Evolutionary conservation across 2,113 vertebrate genomes (phyloP).

Genomic region (Orcinus orca): DNA sequence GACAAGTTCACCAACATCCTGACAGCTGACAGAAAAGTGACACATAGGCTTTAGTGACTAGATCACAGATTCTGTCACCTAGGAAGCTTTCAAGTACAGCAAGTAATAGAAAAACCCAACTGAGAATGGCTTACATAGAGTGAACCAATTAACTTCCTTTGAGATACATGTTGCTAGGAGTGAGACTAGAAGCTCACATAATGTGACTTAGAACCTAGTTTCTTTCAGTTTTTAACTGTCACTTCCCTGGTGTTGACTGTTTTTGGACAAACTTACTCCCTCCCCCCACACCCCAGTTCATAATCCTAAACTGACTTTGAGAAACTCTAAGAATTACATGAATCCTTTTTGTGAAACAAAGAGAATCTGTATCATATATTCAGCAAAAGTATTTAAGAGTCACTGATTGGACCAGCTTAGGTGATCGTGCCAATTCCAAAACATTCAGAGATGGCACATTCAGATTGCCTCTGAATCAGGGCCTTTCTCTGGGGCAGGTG

Average conservation of each 20-base stretch:
- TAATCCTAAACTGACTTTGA: not conserved
- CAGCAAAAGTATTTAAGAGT: not conserved
- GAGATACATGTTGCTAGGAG: no score
- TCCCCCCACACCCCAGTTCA: not conserved
- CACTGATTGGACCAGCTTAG: not conserved
- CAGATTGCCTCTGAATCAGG: not conserved
- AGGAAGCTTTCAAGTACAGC: no score
- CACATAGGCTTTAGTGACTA: no score
- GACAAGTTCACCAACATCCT: no score
- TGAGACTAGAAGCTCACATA: not conserved
- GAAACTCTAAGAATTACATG: not conserved
- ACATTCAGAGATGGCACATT: not conserved
- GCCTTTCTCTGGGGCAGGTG: not conserved
- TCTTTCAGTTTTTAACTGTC: not conserved
- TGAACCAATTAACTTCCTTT: no score
- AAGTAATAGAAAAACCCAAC: no score
- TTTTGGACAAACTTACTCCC: slow-evolving; percentile 4
- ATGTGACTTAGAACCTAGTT: not conserved
- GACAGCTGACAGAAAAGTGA: no score
- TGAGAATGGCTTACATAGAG: no score
- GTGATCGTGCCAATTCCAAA: not conserved
- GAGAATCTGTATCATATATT: not conserved
- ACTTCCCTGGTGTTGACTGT: not conserved
- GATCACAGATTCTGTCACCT: no score
- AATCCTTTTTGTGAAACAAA: not conserved